Percentiles rank a stretch among this genome's conserved stretches.
Evolutionary conservation across 2,113 vertebrate species (phyloP).

Genomic region (Oncorhynchus clarkii): DNA sequence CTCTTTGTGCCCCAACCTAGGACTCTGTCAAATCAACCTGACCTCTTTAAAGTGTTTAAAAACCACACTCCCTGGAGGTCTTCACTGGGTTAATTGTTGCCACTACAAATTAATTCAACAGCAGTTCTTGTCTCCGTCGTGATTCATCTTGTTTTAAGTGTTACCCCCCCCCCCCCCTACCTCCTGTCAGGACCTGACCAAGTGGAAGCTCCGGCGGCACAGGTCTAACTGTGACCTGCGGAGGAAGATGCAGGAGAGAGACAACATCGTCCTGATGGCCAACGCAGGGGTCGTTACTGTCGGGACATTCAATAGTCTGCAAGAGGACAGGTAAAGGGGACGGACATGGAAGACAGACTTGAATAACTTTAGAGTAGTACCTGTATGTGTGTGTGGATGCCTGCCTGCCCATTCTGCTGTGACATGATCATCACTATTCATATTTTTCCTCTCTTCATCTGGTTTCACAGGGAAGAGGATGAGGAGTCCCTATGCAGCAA

Average conservation of each 20-base stretch:
- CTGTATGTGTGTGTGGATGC: background rate
- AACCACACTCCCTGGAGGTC: too few relatives aligned
- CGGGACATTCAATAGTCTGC: constrained; percentile 68
- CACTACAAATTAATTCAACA: too few relatives aligned
- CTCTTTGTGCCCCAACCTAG: too few relatives aligned
- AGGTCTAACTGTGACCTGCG: constrained; percentile 77
- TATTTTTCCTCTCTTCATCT: constrained; percentile 16
- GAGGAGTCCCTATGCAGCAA: background rate
- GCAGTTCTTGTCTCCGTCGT: too few relatives aligned
- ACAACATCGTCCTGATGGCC: constrained; percentile 75
- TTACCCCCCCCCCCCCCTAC: background rate
- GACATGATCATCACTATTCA: background rate
- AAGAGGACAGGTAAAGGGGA: constrained; percentile 34
- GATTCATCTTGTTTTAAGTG: too few relatives aligned
- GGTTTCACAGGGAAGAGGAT: constrained; percentile 24
- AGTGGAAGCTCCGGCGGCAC: constrained; percentile 93
- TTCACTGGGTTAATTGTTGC: too few relatives aligned
- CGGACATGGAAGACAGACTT: background rate
- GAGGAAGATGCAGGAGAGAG: constrained; percentile 85
- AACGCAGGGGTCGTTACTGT: constrained; percentile 58
- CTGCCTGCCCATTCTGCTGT: background rate
- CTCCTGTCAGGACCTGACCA: constrained; percentile 82
- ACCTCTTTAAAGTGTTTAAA: too few relatives aligned
- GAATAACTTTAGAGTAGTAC: background rate
- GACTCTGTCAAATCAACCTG: too few relatives aligned